Percentiles rank a stretch among this genome's conserved stretches.
Evolutionary conservation across 2,113 vertebrate species (phyloP).

Genomic region (Anseranas semipalmata): DNA sequence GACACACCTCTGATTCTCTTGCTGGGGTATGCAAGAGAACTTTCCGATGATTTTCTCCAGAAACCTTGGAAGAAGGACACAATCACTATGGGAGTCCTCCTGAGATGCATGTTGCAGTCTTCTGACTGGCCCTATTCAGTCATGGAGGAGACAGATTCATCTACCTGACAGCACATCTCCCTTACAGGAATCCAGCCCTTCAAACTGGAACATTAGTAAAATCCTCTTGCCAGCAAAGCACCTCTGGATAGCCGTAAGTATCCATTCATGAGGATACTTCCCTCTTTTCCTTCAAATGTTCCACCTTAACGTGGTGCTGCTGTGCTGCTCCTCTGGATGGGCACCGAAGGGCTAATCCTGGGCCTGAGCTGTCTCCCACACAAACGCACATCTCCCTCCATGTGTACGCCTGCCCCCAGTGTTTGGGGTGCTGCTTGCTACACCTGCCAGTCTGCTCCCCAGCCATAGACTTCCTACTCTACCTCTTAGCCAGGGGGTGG

Average conservation of each 20-base stretch:
- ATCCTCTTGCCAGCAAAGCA: neutral
- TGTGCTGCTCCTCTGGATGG: neutral
- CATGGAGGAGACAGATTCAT: neutral
- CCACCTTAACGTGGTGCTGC: neutral
- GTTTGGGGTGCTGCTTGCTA: neutral
- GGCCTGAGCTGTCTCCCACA: neutral
- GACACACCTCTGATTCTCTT: neutral
- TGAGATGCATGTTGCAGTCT: neutral
- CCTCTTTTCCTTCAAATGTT: neutral
- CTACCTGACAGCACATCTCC: neutral
- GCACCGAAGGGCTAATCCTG: accelerated
- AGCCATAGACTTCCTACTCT: neutral
- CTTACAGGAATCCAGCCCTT: neutral
- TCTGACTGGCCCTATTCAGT: neutral
- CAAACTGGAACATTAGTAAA: neutral
- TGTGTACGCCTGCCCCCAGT: accelerated
- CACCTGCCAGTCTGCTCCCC: neutral
- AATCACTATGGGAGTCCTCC: neutral
- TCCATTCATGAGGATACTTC: neutral
- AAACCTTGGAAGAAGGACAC: neutral
- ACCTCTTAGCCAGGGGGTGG: neutral
- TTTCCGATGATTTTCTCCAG: neutral
- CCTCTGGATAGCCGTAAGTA: neutral
- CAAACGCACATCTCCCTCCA: neutral
- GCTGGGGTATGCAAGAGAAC: neutral